Conservation (phyloP, 2,888 invertebrate species). For the Aleiodes testaceus region DNA sequence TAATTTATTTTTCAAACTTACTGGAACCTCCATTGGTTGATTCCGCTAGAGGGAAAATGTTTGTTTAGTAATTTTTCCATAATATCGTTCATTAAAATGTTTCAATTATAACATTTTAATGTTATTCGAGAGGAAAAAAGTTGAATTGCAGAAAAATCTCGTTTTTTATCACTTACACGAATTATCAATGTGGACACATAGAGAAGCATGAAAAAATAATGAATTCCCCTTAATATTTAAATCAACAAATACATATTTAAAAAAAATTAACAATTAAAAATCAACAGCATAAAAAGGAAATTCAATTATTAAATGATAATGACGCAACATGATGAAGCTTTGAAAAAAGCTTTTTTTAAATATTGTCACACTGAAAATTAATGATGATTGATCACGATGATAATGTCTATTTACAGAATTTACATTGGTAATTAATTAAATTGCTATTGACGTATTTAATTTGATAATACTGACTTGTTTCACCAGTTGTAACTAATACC, state of each 20-base stretch:
- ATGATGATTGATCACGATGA: not conserved
- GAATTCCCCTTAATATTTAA: slow-evolving; percentile 68
- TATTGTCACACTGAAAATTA: not conserved
- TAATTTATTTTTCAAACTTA: slow-evolving; percentile 72
- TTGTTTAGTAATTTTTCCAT: slow-evolving; percentile 71
- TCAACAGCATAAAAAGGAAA: no score
- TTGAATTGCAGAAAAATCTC: slow-evolving; percentile 43
- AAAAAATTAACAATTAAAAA: no score
- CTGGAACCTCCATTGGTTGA: slow-evolving; percentile 82
- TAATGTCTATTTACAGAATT: not conserved
- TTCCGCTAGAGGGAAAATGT: slow-evolving; percentile 79
- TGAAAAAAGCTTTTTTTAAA: no score
- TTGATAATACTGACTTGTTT: slow-evolving; percentile 85
- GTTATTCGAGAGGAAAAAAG: slow-evolving; percentile 9
- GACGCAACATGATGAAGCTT: not conserved
- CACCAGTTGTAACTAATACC: slow-evolving; percentile 94
- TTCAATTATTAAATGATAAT: no score
- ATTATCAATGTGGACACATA: slow-evolving; percentile 50
- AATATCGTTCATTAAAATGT: not conserved
- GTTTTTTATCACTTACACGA: slow-evolving; percentile 51
- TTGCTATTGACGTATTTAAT: not conserved
- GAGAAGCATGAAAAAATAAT: slow-evolving; percentile 67
- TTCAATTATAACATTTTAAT: no score
- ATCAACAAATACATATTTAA: slow-evolving; percentile 49
- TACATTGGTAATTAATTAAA: not conserved